A percentile compares a stretch with the other conserved stretches of the same genome.
Conservation (phyloP, 2,888 invertebrate species). For the Tetragnatha montana region DNA sequence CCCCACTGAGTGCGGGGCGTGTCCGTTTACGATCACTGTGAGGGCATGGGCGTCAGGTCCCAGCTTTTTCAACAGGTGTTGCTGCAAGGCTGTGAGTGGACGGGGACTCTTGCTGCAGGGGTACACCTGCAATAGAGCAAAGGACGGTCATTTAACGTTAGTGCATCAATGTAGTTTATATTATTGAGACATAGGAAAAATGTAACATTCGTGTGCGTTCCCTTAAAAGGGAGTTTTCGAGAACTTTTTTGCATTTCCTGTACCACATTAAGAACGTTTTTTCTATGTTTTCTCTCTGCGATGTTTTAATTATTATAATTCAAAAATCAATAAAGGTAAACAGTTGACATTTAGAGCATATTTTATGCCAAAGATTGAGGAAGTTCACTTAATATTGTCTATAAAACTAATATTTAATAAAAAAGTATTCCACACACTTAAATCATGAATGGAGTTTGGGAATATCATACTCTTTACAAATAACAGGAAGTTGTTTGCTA, state of each 20-base stretch:
- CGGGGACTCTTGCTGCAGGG: conserved; percentile 42
- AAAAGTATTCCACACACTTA: too few species aligned
- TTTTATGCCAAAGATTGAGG: too few species aligned
- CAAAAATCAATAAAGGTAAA: neutral
- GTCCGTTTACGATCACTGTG: conserved; percentile 84
- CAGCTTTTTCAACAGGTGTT: conserved; percentile 85
- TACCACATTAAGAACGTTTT: too few species aligned
- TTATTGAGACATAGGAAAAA: neutral
- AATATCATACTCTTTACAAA: too few species aligned
- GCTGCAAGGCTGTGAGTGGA: conserved; percentile 79
- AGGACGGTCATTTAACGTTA: neutral
- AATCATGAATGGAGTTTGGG: too few species aligned
- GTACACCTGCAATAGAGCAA: conserved; percentile 38
- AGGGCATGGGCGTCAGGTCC: conserved; percentile 84
- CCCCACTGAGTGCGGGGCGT: conserved; percentile 93
- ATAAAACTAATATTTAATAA: too few species aligned
- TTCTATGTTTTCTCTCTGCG: too few species aligned
- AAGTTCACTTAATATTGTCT: too few species aligned
- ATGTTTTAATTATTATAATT: too few species aligned
- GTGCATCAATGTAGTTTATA: too few species aligned
- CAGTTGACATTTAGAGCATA: too few species aligned
- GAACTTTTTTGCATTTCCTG: neutral
- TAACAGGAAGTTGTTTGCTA: too few species aligned
- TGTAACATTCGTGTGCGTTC: neutral
- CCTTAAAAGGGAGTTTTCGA: neutral